Base-by-base conservation (phyloP, 2,888 invertebrate genomes). In the Limnephilus rhombicus region DNA sequence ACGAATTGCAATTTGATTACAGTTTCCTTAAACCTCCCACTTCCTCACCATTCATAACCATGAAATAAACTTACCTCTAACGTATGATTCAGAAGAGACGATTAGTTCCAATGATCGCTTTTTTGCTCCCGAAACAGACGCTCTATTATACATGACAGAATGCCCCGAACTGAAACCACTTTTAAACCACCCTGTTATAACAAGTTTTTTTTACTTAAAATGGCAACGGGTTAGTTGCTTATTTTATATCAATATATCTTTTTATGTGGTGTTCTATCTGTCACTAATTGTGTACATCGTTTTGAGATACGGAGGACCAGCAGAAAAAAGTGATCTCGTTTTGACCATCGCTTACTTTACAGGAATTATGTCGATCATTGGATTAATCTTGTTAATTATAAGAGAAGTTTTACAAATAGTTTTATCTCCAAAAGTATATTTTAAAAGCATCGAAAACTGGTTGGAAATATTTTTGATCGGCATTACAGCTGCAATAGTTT, bases 131-230 rank as follows among this genome's bases (percentile, higher is more conserved):
- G 98, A 98, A 96, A 98, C 98, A 94, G 97, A 98, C 93, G 97
- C 98, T 24, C 96, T 98, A 88, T 95, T 97, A 13, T 97, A 97
- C 94, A 97, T 98, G 95, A 97, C 98, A 90, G 96, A 96, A 94
- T 97, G 97, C 82, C 96, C 97, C 93, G 97, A 97, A 92, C 95
- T 98, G 92, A 96, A 97, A 37, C 97, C 97, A 93, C 95, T 98
- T 68, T 95, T 98, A 31, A 97, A 97, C 94, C 98, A 98, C 95
- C 98, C 98, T 0, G 96, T 98, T 0, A 97, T 98, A 86, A 97
- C 98, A 0, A 98, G 98, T 94, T 98, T 98, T 94, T 95, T 98
- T 7, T 97, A 97, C 94, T 96, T 98, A 92, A 98, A 98, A 95
- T 98, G 98, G 98, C 97, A 97, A 95, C 96, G 97, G 93, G 97